Base-by-base conservation (phyloP, 2,888 invertebrate species). In the Dryomyza anilis region DNA sequence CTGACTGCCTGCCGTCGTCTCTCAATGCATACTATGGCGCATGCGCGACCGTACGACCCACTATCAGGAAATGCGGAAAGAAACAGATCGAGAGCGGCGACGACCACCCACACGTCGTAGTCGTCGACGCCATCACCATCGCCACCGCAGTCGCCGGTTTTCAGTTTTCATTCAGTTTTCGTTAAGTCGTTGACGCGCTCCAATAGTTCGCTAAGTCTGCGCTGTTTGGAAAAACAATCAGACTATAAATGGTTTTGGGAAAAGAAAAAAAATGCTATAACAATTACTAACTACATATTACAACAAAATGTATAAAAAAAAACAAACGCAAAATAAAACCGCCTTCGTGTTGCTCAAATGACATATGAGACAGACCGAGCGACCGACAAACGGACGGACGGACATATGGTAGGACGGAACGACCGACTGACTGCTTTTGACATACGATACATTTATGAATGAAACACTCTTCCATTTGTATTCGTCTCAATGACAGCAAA, bases 381-480 rank as follows among this genome's bases (percentile, higher is more conserved):
- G 19, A 58, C 27, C 14, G 45, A 58, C 29, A 16, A 23, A 48
- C 48, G 8, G 48, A 46, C 52, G 30, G 30, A 52, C 27, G 27
- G 5, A 43, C 45, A 8, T 16, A 45, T 10, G 27, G 30, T 19
- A n/a, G n/a, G 8, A 30, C 30, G 46, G 14, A 5, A 14, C 12
- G 45, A 48, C 29, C 14, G 33, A 36, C 36, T 8, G 50, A 48
- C 4, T 8, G 14, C 14, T 16, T 16, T 10, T 27, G 12, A 33
- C n/a, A 61, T 16, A 27, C 29, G 61, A 53, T 46, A 58, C 46
- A 46, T 58, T 58, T 61, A 61, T 61, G 61, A 61, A 61, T 61
- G 61, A 61, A 61, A 43, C 53, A 52, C 36, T 21, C 43, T 61
- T 19, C 3, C 29, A 61, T 61, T 53, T 53, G 39, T 52, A 46